Evolutionary conservation across 2,113 vertebrate genomes (phyloP).

Genomic region (Scolopax mira): DNA sequence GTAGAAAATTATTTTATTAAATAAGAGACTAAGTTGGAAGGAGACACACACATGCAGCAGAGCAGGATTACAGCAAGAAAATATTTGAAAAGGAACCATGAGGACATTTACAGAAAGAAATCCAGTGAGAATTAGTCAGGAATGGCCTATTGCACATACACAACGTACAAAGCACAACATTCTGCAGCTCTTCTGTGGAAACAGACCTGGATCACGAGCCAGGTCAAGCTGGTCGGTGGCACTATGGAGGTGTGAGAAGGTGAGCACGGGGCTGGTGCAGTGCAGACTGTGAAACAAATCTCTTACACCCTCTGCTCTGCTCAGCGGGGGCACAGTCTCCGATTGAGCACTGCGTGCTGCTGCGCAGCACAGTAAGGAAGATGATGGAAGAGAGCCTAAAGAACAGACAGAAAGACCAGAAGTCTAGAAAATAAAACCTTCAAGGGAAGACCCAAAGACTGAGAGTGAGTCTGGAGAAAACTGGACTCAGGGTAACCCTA

Average conservation of each 20-base stretch:
- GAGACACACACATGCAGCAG: background rate
- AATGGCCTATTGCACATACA: background rate
- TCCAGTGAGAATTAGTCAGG: background rate
- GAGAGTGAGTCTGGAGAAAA: background rate
- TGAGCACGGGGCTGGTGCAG: background rate
- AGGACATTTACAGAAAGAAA: background rate
- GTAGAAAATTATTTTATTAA: background rate
- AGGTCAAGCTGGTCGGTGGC: fast-evolving
- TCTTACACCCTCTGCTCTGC: background rate
- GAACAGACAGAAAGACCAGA: background rate
- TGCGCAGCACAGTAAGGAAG: background rate
- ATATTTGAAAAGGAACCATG: background rate
- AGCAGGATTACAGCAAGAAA: background rate
- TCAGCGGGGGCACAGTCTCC: background rate
- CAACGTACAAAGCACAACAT: background rate
- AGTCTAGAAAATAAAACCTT: background rate
- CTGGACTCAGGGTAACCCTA: background rate
- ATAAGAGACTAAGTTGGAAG: background rate
- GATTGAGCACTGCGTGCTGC: background rate
- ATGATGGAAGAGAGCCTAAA: background rate
- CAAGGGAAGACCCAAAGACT: background rate
- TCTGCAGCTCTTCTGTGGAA: background rate
- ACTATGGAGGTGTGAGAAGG: background rate
- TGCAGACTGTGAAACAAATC: background rate
- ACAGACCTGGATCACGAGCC: background rate